These are phyloP conservation scores for Vimba vimba DNA, from an alignment of 2,113 vertebrate genomes.

Conservation along the genomic window DNA sequence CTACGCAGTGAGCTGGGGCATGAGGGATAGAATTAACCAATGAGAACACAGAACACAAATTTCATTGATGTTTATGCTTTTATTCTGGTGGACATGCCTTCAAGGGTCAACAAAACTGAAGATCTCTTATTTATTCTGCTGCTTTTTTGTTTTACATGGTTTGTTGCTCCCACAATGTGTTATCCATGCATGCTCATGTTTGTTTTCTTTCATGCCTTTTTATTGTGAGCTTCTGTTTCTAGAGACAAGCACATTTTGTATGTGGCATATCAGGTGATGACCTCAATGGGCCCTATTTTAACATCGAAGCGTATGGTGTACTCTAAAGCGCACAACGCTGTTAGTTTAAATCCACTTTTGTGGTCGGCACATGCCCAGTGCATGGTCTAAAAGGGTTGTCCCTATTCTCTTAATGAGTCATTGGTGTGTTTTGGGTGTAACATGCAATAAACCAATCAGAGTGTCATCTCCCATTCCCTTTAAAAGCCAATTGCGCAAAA, in stretches of 20 bases:
- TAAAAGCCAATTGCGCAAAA: too few relatives aligned
- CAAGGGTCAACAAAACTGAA: constrained; percentile 7
- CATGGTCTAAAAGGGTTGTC: too few relatives aligned
- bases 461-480: too few relatives aligned
- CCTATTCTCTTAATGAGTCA: too few relatives aligned
- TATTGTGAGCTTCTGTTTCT: not conserved
- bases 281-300: not conserved
- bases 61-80: constrained; percentile 53
- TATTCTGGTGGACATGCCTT: constrained; percentile 30
- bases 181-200: not conserved
- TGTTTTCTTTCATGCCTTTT: not conserved
- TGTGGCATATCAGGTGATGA: not conserved
- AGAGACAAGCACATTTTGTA: not conserved
- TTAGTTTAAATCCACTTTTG: too few relatives aligned
- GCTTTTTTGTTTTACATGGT: constrained; percentile 53
- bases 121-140: constrained; percentile 61
- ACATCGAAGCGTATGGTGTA: too few relatives aligned
- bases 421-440: too few relatives aligned
- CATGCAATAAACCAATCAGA: too few relatives aligned
- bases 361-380: too few relatives aligned
- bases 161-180: not conserved
- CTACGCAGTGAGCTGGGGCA: not conserved
- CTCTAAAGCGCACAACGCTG: too few relatives aligned
- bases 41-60: not conserved
- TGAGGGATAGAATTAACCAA: not conserved